These are phyloP conservation scores for Furnarius figulus DNA, from an alignment of 2,113 vertebrate genomes.

Conservation along the genomic window DNA sequence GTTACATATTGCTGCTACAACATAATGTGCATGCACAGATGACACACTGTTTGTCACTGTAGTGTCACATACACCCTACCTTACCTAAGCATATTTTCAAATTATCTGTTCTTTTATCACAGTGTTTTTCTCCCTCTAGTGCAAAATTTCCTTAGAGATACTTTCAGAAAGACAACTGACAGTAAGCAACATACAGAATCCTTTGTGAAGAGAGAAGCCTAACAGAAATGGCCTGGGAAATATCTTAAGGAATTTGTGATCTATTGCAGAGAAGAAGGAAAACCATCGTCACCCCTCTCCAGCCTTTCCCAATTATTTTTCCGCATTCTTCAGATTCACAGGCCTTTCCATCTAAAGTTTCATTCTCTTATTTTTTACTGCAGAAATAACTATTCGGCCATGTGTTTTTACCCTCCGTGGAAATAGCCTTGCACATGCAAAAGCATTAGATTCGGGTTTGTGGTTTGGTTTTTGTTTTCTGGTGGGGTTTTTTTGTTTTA, in stretches of 20 bases:
- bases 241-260: background rate
- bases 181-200: background rate
- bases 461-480: background rate
- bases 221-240: background rate
- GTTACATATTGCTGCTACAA: background rate
- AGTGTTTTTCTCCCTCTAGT: background rate
- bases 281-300: background rate
- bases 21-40: background rate
- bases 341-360: background rate
- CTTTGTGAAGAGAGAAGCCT: background rate
- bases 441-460: background rate
- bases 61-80: accelerated
- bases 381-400: background rate
- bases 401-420: background rate
- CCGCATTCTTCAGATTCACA: background rate
- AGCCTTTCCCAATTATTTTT: background rate
- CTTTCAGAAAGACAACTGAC: background rate
- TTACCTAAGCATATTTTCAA: background rate
- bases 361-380: background rate
- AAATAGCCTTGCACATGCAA: background rate
- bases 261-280: background rate
- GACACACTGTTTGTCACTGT: background rate
- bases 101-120: background rate
- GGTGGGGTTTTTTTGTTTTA: no score
- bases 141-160: background rate